Percentiles rank a stretch among this genome's conserved stretches.
These are phyloP conservation scores for Struthidea cinerea DNA, from an alignment of 2,113 vertebrate species.

Conservation along the genomic window DNA sequence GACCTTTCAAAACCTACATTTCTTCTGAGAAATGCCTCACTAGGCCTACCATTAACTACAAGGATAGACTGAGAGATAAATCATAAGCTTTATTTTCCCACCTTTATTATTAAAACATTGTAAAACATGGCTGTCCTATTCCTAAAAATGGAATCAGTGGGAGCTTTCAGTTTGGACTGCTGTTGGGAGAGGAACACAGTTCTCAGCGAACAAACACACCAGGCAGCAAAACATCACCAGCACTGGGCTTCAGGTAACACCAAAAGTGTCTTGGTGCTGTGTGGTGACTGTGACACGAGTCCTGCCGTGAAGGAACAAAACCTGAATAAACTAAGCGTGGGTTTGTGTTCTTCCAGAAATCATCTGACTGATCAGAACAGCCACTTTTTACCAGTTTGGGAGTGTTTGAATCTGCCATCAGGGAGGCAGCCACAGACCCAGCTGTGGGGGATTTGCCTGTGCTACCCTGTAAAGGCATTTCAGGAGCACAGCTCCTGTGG, in stretches of 20 bases:
- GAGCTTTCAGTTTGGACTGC: neutral
- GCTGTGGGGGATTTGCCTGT: neutral
- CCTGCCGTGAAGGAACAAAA: neutral
- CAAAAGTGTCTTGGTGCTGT: rapidly evolving
- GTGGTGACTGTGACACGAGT: rapidly evolving
- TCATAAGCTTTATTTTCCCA: neutral
- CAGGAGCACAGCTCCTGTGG: rapidly evolving
- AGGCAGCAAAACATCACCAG: neutral
- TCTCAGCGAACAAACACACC: neutral
- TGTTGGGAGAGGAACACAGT: neutral
- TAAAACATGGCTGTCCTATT: rapidly evolving
- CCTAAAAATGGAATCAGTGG: neutral
- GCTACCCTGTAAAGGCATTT: neutral
- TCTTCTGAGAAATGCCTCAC: neutral
- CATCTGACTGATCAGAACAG: neutral
- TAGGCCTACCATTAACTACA: neutral
- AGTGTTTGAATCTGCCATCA: neutral
- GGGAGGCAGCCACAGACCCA: neutral
- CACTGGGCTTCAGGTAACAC: too few relatives aligned
- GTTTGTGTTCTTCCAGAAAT: neutral
- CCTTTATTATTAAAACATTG: neutral
- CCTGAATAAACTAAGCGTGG: rapidly evolving
- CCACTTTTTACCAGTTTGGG: neutral
- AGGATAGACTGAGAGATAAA: neutral
- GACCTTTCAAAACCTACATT: rapidly evolving